These are phyloP conservation scores for Cathartes aura DNA, from an alignment of 2,113 vertebrate genomes.

Conservation along the genomic window DNA sequence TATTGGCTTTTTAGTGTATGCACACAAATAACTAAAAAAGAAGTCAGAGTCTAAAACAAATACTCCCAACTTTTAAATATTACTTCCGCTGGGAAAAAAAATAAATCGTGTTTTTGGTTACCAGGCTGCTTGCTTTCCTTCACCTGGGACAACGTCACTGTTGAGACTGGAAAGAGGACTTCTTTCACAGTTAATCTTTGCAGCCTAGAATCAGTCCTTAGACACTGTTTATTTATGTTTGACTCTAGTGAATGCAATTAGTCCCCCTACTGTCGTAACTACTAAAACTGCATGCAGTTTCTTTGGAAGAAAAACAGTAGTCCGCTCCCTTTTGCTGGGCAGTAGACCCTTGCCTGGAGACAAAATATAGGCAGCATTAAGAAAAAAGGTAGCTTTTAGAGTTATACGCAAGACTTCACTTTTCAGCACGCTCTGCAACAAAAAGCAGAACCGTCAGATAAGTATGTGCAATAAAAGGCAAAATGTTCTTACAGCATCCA, in stretches of 20 bases:
- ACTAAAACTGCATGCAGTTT: background rate
- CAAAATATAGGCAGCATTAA: background rate
- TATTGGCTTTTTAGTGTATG: background rate
- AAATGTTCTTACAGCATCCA: background rate
- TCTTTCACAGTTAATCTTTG: background rate
- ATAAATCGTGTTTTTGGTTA: rapidly evolving
- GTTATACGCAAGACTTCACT: background rate
- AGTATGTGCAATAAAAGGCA: background rate
- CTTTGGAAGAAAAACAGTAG: background rate
- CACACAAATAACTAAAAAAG: background rate
- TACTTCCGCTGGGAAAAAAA: background rate
- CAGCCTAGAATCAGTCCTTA: background rate
- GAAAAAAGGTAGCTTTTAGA: background rate
- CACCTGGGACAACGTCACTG: background rate
- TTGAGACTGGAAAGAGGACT: background rate
- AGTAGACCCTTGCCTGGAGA: background rate
- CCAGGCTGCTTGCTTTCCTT: background rate
- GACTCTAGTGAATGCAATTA: background rate
- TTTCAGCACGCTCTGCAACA: background rate
- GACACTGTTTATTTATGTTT: background rate
- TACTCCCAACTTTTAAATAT: background rate
- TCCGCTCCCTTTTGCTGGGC: background rate
- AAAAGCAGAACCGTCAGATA: background rate
- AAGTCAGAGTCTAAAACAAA: background rate
- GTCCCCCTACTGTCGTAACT: background rate